Percentiles rank a stretch among this genome's conserved stretches.
phyloP scores from a whole-genome alignment of 2,888 invertebrate genomes.

The Lasioglossum pauxillum region DNA sequence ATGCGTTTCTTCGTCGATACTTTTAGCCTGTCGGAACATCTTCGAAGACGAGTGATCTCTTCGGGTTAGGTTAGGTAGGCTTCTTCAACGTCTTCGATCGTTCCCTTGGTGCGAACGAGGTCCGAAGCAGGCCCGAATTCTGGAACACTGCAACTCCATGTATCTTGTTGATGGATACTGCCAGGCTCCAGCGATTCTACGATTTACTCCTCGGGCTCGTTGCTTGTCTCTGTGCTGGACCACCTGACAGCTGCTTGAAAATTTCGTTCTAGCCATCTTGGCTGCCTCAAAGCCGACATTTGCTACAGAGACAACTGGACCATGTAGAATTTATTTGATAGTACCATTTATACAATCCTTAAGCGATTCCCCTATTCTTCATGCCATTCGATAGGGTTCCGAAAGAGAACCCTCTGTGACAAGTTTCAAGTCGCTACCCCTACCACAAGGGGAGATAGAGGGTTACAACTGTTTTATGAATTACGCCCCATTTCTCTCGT shows the following conservation, averaged over 20 bases:
- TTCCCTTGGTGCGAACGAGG: constrained; percentile 45
- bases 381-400: too few species aligned
- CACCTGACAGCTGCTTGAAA: constrained; percentile 25
- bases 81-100: not conserved
- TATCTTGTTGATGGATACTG: constrained; percentile 74
- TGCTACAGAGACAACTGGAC: constrained; percentile 30
- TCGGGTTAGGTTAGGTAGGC: not conserved
- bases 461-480: not conserved
- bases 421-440: too few species aligned
- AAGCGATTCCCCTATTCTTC: too few species aligned
- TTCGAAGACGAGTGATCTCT: constrained; percentile 59
- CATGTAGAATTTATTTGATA: too few species aligned
- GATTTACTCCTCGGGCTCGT: constrained; percentile 53
- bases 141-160: constrained; percentile 63
- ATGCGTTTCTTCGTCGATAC: constrained; percentile 63
- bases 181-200: constrained; percentile 61
- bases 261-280: constrained; percentile 41
- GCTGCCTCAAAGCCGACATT: constrained; percentile 49
- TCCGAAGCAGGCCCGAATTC: constrained; percentile 43
- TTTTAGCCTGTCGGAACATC: constrained; percentile 33
- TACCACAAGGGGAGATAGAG: too few species aligned
- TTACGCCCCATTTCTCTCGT: not conserved
- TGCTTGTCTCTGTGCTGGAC: not conserved
- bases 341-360: too few species aligned
- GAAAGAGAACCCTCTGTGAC: too few species aligned